Conservation (phyloP, 2,113 vertebrate species). For the Monarcha castaneiventris region DNA sequence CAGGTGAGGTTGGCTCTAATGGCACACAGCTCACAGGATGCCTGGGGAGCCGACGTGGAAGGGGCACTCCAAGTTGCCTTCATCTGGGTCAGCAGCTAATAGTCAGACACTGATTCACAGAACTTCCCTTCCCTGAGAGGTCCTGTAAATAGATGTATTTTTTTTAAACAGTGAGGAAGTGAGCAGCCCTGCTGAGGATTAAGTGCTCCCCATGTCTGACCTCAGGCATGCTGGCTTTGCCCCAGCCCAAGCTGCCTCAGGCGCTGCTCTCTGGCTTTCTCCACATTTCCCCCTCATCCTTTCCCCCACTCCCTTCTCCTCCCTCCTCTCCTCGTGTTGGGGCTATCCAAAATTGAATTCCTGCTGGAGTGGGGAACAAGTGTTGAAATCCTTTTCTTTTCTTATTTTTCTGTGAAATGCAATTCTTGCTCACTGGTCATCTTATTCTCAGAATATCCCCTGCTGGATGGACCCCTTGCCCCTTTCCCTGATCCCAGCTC, state of each 20-base stretch:
- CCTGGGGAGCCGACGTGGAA: not conserved
- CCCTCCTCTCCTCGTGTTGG: not conserved
- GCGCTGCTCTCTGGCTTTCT: not conserved
- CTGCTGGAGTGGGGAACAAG: not conserved
- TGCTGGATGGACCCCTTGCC: not conserved
- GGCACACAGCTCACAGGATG: not conserved
- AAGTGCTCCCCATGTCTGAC: not conserved
- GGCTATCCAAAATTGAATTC: not conserved
- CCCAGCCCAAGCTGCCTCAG: not conserved
- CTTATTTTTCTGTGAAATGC: not conserved
- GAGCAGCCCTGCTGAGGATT: slow-evolving; percentile 2
- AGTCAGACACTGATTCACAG: slow-evolving; percentile 21
- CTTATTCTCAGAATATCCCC: slow-evolving; percentile 3
- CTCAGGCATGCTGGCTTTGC: not conserved
- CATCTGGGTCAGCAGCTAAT: not conserved
- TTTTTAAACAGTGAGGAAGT: slow-evolving; percentile 3
- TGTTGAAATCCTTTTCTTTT: not conserved
- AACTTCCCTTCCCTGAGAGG: not conserved
- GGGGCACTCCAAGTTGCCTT: not conserved
- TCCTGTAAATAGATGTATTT: not conserved
- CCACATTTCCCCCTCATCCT: not conserved
- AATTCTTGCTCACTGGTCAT: not conserved
- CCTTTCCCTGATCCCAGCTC: not conserved
- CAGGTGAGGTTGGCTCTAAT: not conserved
- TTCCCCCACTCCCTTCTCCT: not conserved